Base-by-base conservation (phyloP, 2,888 invertebrate genomes). In the Pocota personata region DNA sequence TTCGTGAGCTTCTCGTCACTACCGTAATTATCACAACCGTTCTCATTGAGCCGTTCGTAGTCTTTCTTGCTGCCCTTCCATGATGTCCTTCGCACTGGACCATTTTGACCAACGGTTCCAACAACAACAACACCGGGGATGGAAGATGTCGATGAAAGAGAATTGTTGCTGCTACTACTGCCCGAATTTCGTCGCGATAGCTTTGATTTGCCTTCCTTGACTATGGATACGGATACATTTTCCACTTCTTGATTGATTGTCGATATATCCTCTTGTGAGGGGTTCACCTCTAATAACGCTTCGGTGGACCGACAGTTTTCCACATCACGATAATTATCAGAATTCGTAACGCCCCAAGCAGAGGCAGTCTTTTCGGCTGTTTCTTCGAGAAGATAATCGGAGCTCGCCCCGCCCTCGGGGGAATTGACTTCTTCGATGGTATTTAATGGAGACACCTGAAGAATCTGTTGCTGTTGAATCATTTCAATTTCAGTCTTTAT, bases 381-480 rank as follows among this genome's bases (percentile, higher is more conserved):
- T 19, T 90, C 91, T 32, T 91, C 91, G 50, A 91, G 55, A 0
- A 90, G 88, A 16, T 76, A 87, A 30, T 88, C 87, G 16, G 76
- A 66, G 79, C 77, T 12, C 0, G 71, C 30, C 27, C 72, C 88
- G 12, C 90, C 90, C 2, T 89, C 88, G 1, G 92, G 92, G 1
- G 92, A 91, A 27, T 88, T 90, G 32, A 91, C 91, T 78, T 92
- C 92, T 77, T 91, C 91, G 67, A 92, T 91, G 21, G 92, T 92
- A 58, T 91, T 92, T 6, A 91, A 76, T 0, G 91, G 90, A 0
- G 91, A 91, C 10, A 91, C 88, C 79, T 91, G 91, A 60, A 91
- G 75, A 2, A 89, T 93, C 67, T 91, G 91, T 82, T 91, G 91
- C 64, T 91, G 91, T 67, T 91, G 91, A 80, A 91, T 78, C 87